Base-by-base conservation (phyloP, 1,140 invertebrate species). In the Uloborus diversus region DNA sequence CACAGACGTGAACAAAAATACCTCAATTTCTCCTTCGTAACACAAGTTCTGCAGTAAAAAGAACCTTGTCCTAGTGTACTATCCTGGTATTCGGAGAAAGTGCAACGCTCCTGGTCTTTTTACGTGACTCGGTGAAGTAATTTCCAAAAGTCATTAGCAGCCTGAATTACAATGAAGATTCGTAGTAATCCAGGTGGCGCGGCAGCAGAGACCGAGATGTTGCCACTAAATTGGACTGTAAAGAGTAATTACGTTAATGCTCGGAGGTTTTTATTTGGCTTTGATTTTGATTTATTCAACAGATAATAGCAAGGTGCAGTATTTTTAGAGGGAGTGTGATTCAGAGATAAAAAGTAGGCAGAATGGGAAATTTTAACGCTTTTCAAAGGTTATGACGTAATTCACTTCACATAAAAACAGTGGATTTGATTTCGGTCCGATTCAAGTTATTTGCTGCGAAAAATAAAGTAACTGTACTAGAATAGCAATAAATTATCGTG, bases 161-260 rank as follows among this genome's bases (percentile, higher is more conserved):
- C 59, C 23, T 51, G 59, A 75, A 64, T 75, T 61, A 62, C 70
- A 64, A 59, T 47, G 51, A 68, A 25, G 66, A 37, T 35, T 9
- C n/a, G 25, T 53, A n/a, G 66, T 35, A 70, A 70, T 57, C 51
- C 66, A 25, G 27, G 51, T 32, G 66, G n/a, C 25, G 11, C 5
- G 28, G n/a, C 53, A 35, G 56, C n/a, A n/a, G n/a, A n/a, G n/a
- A n/a, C n/a, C n/a, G n/a, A n/a, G n/a, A n/a, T n/a, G n/a, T 14
- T 23, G 3, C 13, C 33, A 20, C 27, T 2, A 59, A 71, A 64
- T 53, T 64, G 59, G 71, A 59, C 35, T 75, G 42, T 64, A 75
- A 75, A 64, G 59, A 75, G 30, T 75, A 53, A 75, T 75, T 75
- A 64, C 70, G 57, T 64, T 64, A 64, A 35, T 75, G 30, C 30